phyloP scores from a whole-genome alignment of 2,113 vertebrate genomes.

The Cisticola juncidis region DNA sequence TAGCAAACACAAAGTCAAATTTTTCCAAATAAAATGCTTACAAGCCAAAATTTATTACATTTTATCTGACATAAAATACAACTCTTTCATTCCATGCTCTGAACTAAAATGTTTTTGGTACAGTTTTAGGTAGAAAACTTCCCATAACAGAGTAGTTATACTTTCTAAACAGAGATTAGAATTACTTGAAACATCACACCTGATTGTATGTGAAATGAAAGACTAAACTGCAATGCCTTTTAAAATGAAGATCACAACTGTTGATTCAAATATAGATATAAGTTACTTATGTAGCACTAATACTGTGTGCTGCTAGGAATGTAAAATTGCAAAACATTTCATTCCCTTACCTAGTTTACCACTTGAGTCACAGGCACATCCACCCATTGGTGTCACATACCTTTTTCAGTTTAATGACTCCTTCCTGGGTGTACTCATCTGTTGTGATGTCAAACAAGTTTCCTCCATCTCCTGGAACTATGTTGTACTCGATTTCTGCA shows the following conservation, averaged over 20 bases:
- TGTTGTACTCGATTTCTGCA: conserved; percentile 94
- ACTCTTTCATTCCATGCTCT: neutral
- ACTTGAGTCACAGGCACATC: neutral
- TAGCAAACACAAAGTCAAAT: neutral
- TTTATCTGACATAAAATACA: neutral
- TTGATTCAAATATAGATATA: neutral
- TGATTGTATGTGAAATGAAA: neutral
- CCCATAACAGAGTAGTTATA: neutral
- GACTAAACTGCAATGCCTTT: neutral
- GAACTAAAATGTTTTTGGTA: neutral
- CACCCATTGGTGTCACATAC: conserved; percentile 51
- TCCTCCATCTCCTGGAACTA: conserved; percentile 94
- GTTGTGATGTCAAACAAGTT: conserved; percentile 94
- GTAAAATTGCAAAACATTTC: neutral
- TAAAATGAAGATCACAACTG: neutral
- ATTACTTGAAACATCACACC: neutral
- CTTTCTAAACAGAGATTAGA: neutral
- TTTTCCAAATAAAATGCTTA: neutral
- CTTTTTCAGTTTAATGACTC: conserved; percentile 91
- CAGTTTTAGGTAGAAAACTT: neutral
- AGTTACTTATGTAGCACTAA: neutral
- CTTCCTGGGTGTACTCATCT: conserved; percentile 93
- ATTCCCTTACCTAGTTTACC: neutral
- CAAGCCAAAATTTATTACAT: neutral
- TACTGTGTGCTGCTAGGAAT: neutral